These are phyloP conservation scores for Strigamia crassipes DNA, from an alignment of 2,888 invertebrate genomes.

Conservation along the genomic window DNA sequence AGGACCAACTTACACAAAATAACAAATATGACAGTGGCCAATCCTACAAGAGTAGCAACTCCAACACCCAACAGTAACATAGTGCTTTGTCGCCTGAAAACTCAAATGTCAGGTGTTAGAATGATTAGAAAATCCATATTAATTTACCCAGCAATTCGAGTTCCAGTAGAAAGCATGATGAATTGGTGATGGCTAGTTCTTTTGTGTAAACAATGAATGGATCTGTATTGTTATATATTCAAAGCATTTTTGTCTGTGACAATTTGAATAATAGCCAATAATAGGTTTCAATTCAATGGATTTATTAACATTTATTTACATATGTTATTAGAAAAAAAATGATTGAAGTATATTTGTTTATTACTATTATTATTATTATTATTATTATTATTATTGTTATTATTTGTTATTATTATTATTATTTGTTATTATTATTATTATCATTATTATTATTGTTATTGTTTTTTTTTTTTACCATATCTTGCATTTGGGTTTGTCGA, in stretches of 20 bases:
- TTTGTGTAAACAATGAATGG: background rate
- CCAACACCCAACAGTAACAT: background rate
- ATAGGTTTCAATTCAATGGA: no score
- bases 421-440: background rate
- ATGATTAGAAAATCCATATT: background rate
- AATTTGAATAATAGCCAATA: no score
- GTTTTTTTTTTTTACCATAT: conserved; percentile 5
- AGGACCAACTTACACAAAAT: background rate
- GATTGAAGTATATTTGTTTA: background rate
- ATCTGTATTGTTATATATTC: background rate
- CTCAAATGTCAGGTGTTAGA: background rate
- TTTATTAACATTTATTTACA: no score
- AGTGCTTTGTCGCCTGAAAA: background rate
- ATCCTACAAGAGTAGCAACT: background rate
- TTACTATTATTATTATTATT: background rate
- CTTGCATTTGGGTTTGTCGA: background rate
- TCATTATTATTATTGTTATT: background rate
- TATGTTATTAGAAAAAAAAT: background rate
- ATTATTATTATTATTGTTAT: background rate
- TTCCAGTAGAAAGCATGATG: background rate
- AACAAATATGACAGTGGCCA: background rate
- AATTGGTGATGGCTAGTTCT: background rate
- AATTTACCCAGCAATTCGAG: background rate
- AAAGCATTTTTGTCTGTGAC: no score
- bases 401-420: background rate